Percentiles rank a stretch among this genome's conserved stretches.
These are phyloP conservation scores for Taphrorychus bicolor DNA, from an alignment of 2,888 invertebrate genomes.

Conservation along the genomic window DNA sequence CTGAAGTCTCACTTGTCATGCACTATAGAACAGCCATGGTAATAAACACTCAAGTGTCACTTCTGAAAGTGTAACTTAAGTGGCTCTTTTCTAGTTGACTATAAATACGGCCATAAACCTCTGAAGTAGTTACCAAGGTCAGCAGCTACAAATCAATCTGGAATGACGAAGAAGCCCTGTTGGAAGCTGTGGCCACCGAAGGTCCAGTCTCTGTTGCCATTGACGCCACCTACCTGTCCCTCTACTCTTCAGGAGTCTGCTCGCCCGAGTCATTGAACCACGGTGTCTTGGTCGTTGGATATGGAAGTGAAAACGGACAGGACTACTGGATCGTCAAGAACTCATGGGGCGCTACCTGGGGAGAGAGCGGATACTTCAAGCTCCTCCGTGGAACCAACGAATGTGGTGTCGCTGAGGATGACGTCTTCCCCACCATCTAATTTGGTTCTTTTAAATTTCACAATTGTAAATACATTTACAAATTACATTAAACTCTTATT, in stretches of 20 bases:
- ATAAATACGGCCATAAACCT: slow-evolving; percentile 14
- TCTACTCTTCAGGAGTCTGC: slow-evolving; percentile 24
- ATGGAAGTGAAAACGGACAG: slow-evolving; percentile 22
- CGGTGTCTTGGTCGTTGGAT: slow-evolving; percentile 29
- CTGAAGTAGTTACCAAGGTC: slow-evolving; percentile 27
- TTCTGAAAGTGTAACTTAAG: not conserved
- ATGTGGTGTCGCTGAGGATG: slow-evolving; percentile 29
- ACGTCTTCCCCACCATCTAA: slow-evolving; percentile 15
- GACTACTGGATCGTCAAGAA: slow-evolving; percentile 35
- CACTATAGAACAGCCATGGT: no score
- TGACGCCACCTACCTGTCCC: slow-evolving; percentile 22
- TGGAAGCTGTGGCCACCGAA: slow-evolving; percentile 31
- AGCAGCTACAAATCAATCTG: not conserved
- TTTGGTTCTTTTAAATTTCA: no score
- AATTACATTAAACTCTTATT: no score
- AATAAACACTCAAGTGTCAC: not conserved
- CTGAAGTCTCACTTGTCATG: no score
- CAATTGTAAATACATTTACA: no score
- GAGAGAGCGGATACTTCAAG: slow-evolving; percentile 31
- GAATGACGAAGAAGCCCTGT: slow-evolving; percentile 21
- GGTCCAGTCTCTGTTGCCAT: slow-evolving; percentile 37
- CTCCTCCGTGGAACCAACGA: slow-evolving; percentile 25
- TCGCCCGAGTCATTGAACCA: slow-evolving; percentile 13
- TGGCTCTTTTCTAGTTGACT: not conserved
- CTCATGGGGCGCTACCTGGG: slow-evolving; percentile 26